phyloP scores from a whole-genome alignment of 64 coral and sea anemone species.

The Dendrophyllia cribrosa region DNA sequence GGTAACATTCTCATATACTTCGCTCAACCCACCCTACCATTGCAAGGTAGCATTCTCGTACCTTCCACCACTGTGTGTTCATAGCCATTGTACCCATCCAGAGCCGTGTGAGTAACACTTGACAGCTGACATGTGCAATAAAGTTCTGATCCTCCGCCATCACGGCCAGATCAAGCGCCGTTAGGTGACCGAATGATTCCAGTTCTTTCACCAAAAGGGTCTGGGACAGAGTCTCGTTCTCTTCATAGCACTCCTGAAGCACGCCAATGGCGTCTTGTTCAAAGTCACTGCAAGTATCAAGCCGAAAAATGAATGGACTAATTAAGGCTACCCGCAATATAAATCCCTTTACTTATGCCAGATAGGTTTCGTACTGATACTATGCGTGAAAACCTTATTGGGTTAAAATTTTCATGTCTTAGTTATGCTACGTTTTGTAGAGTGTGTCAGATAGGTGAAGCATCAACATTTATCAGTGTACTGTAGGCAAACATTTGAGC shows the following conservation, averaged over 20 bases:
- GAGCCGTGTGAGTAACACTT: slow-evolving; percentile 90
- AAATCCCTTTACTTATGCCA: no score
- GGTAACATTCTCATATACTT: neutral
- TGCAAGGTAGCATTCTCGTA: slow-evolving; percentile 8
- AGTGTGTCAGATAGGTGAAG: no score
- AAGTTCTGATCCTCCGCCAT: slow-evolving; percentile 91
- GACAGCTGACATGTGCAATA: slow-evolving; percentile 91
- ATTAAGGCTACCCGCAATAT: neutral
- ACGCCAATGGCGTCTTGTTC: slow-evolving; percentile 88
- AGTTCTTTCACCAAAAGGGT: slow-evolving; percentile 89
- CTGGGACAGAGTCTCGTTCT: slow-evolving; percentile 87
- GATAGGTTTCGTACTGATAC: no score
- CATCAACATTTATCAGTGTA: no score
- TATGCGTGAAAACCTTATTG: no score
- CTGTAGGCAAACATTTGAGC: no score
- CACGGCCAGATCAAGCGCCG: slow-evolving; percentile 88
- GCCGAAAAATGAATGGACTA: neutral
- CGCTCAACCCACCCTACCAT: neutral
- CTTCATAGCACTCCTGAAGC: slow-evolving; percentile 83
- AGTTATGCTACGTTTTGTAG: no score
- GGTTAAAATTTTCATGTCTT: no score
- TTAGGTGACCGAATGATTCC: slow-evolving; percentile 81
- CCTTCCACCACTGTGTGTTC: slow-evolving; percentile 94
- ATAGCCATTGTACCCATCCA: slow-evolving; percentile 99
- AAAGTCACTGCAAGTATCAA: slow-evolving; percentile 70